These are phyloP conservation scores for Stenolophus ochropezus DNA, from an alignment of 2,888 invertebrate genomes.

Conservation along the genomic window DNA sequence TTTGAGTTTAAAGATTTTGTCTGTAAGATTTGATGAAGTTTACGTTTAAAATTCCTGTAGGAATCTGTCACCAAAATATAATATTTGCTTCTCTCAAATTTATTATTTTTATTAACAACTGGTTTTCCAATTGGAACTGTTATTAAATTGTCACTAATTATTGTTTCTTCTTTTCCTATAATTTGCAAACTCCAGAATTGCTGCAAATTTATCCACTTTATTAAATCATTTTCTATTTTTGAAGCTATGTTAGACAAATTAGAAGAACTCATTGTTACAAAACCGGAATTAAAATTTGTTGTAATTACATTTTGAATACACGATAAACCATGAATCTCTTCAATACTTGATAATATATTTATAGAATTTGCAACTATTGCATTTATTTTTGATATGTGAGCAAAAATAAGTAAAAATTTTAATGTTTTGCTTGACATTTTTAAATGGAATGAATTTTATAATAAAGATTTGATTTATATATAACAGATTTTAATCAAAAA, in stretches of 20 bases:
- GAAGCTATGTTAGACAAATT: constrained; percentile 10
- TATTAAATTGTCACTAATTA: constrained; percentile 18
- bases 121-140: constrained; percentile 35
- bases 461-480: not conserved
- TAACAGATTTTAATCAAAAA: not conserved
- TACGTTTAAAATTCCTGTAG: constrained; percentile 49
- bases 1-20: constrained; percentile 58
- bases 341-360: constrained; percentile 3
- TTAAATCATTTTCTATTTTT: constrained; percentile 10
- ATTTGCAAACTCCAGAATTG: constrained; percentile 41
- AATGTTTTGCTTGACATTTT: not conserved
- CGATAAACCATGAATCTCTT: not conserved
- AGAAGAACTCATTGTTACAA: constrained; percentile 35
- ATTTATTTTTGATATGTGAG: not conserved
- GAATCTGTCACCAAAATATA: constrained; percentile 61
- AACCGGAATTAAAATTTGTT: not conserved
- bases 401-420: not conserved
- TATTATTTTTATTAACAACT: constrained; percentile 40
- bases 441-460: not conserved
- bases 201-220: constrained; percentile 39
- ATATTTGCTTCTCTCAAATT: constrained; percentile 44
- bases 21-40: constrained; percentile 27
- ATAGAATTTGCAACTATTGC: constrained; percentile 27
- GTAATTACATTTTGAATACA: constrained; percentile 40
- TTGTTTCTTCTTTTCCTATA: constrained; percentile 9